Evolutionary conservation across 2,113 vertebrate genomes (phyloP), one percentile per base, ranked within the genome.

Genomic region (Microcebus griseorufus): DNA sequence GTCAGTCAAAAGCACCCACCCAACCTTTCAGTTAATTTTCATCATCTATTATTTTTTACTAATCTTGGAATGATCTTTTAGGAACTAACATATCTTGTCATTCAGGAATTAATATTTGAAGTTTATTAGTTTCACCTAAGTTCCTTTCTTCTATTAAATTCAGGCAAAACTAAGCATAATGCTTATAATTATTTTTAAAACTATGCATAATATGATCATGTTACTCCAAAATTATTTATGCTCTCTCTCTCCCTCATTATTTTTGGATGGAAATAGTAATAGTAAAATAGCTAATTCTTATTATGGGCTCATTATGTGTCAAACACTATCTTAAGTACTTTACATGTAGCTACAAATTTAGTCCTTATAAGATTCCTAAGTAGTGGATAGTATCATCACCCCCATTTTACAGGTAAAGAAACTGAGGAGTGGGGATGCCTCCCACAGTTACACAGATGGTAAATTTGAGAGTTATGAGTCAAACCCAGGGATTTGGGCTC

Each of bases 111-210:
- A 89, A 39, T 83, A 92, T 45, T 67, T 70, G 22, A 92, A 80
- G 12, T 80, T 87, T 53, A 65, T 75, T 79, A 27, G 64, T 80
- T 90, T 75, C 51, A 72, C 45, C 23, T 53, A 79, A 89, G 51
- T 87, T 53, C 32, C 78, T 93, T 95, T 78, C 62, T 88, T 91
- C 82, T 87, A 32, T 73, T 92, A 91, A 95, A 39, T 70, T 83
- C 23, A 37, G 70, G 11, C 64, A 83, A 95, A 93, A 70, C 29
- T 69, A 96, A 93, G 58, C 10, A 27, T 69, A 76, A 64, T 14
- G 12, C 62, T 88, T 89, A 67, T 34, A n/a, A 53, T 90, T 85
- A 27, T 80, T 93, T 94, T 91, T 88, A 60, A 88, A 81, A 73
- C 55, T 14, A 94, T 18, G 9, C 23, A 60, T 62, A 92, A 62